Conservation (phyloP, 2,113 vertebrate genomes). For the Cyanoramphus novaezelandiae region DNA sequence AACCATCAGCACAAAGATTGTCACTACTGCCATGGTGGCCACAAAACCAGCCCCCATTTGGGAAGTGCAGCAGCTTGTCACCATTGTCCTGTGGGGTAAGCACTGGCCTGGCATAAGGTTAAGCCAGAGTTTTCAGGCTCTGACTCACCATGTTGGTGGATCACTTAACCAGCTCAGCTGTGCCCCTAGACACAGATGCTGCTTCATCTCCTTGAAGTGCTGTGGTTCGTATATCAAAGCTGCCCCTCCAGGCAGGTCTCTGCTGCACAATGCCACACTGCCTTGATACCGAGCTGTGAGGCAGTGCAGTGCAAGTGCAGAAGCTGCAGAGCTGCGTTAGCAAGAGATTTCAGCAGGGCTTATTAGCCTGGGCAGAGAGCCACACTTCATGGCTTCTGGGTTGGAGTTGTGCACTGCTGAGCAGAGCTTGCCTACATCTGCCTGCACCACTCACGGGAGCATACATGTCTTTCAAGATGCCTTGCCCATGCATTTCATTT, state of each 20-base stretch:
- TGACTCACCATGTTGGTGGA: not conserved
- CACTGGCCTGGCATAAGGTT: not conserved
- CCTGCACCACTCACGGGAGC: not conserved
- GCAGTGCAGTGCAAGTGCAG: not conserved
- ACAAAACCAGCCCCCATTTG: not conserved
- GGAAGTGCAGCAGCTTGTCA: not conserved
- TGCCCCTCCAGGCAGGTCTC: not conserved
- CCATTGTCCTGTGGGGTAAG: not conserved
- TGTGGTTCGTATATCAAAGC: fast-evolving
- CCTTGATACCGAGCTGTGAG: not conserved
- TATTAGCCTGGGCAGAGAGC: not conserved
- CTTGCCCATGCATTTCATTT: not conserved
- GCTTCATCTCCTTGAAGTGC: not conserved
- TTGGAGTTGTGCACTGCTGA: not conserved
- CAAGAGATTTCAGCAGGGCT: not conserved
- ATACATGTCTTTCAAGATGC: fast-evolving
- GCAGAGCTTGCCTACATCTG: not conserved
- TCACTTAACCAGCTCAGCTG: not conserved
- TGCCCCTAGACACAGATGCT: not conserved
- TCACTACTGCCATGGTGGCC: not conserved
- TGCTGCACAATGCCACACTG: fast-evolving
- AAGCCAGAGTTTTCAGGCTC: not conserved
- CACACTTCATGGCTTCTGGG: fast-evolving
- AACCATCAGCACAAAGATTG: not conserved
- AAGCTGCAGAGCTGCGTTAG: not conserved